phyloP scores from a whole-genome alignment of 1,140 invertebrate genomes.

The Orchestia grillus region DNA sequence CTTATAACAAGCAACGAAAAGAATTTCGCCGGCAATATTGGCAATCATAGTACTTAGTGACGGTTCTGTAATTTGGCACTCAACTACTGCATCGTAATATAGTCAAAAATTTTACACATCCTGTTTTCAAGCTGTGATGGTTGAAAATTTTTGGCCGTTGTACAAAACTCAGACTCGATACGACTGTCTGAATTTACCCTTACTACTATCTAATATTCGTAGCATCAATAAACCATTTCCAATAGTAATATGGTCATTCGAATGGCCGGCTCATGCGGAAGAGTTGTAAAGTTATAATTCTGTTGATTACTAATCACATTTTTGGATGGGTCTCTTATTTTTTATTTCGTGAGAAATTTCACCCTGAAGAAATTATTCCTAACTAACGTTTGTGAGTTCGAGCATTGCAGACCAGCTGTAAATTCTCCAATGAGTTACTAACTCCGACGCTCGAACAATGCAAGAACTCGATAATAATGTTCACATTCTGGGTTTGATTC shows the following conservation, averaged over 20 bases:
- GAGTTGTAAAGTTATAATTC: neutral
- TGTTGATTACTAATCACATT: neutral
- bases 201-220: neutral
- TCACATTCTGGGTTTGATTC: neutral
- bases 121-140: neutral
- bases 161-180: neutral
- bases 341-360: neutral
- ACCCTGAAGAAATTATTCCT: neutral
- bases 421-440: neutral
- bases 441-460: neutral
- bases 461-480: neutral
- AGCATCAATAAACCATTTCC: neutral
- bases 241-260: neutral
- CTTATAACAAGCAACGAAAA: neutral
- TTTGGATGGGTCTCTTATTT: neutral
- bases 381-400: neutral
- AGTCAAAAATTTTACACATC: neutral
- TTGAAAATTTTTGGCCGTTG: too few relatives aligned
- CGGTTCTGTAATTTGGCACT: neutral
- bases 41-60: neutral
- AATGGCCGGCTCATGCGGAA: neutral
- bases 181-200: neutral
- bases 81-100: neutral
- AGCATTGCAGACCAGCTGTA: neutral
- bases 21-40: neutral